phyloP scores from a whole-genome alignment of 1,140 invertebrate genomes.

The Conus betulinus region DNA sequence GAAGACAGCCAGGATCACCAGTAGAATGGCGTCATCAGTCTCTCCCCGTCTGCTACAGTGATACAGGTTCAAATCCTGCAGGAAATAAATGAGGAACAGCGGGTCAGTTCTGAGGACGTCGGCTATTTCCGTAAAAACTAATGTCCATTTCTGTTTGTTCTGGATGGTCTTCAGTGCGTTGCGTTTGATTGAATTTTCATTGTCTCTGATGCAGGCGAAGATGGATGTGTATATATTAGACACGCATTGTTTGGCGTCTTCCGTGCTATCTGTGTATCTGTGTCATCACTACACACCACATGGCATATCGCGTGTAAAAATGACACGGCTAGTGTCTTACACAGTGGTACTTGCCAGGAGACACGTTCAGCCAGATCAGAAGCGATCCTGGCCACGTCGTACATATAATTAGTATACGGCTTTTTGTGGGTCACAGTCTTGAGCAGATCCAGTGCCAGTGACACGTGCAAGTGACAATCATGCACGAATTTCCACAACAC shows the following conservation, averaged over 20 bases:
- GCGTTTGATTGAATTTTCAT: background rate
- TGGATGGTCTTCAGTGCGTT: background rate
- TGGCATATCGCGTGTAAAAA: background rate
- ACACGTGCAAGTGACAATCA: too few species aligned
- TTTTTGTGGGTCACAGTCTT: too few species aligned
- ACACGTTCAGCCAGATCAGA: too few species aligned
- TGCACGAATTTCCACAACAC: too few species aligned
- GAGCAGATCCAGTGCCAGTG: too few species aligned
- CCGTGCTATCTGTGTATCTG: background rate
- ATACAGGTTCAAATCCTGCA: background rate
- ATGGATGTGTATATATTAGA: background rate
- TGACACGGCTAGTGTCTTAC: too few species aligned
- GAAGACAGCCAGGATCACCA: background rate
- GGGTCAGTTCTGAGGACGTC: background rate
- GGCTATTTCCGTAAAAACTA: background rate
- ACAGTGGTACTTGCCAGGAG: too few species aligned
- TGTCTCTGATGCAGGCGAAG: background rate
- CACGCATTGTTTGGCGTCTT: background rate
- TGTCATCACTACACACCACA: background rate
- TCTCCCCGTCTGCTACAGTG: background rate
- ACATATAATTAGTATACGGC: too few species aligned
- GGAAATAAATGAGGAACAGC: too few species aligned
- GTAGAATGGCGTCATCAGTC: background rate
- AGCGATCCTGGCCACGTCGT: too few species aligned
- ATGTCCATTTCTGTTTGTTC: constrained; percentile 3